Percentiles rank a stretch among this genome's conserved stretches.
These are phyloP conservation scores for Hippocampus zosterae DNA, from an alignment of 2,113 vertebrate genomes.

Conservation along the genomic window DNA sequence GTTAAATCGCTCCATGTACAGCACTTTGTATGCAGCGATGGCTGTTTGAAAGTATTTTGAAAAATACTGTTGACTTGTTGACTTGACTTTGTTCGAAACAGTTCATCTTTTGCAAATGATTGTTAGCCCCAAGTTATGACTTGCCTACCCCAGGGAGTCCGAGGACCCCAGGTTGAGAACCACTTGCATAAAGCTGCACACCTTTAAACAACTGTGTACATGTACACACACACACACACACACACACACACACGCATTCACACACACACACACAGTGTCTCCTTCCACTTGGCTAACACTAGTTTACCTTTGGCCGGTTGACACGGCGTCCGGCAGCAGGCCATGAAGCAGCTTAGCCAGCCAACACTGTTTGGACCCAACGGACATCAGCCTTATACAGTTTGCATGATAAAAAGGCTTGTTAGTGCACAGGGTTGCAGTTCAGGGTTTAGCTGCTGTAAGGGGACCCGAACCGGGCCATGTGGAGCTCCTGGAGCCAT, in stretches of 20 bases:
- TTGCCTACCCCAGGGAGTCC: neutral
- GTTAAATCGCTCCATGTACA: too few species aligned
- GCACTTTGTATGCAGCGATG: too few species aligned
- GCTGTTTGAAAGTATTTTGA: too few species aligned
- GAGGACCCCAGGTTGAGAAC: neutral
- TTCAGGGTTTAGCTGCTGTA: constrained; percentile 37
- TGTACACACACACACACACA: constrained; percentile 49
- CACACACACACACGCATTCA: constrained; percentile 68
- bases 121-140: neutral
- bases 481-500: constrained; percentile 23
- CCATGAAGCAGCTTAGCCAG: neutral
- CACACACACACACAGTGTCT: constrained; percentile 68
- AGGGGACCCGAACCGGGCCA: constrained; percentile 31
- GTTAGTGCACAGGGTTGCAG: constrained; percentile 55
- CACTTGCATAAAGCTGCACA: constrained; percentile 59
- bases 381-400: constrained; percentile 51
- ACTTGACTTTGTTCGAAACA: too few species aligned
- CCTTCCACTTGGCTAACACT: constrained; percentile 24
- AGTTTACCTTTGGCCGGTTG: constrained; percentile 55
- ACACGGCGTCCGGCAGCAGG: constrained; percentile 43
- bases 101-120: neutral
- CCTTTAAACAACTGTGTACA: constrained; percentile 17
- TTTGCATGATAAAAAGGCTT: constrained; percentile 54
- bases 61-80: too few species aligned
- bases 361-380: constrained; percentile 17